Percentiles rank a stretch among this genome's conserved stretches.
Evolutionary conservation across 2,113 vertebrate genomes (phyloP).

Genomic region (Corynorhinus townsendii): DNA sequence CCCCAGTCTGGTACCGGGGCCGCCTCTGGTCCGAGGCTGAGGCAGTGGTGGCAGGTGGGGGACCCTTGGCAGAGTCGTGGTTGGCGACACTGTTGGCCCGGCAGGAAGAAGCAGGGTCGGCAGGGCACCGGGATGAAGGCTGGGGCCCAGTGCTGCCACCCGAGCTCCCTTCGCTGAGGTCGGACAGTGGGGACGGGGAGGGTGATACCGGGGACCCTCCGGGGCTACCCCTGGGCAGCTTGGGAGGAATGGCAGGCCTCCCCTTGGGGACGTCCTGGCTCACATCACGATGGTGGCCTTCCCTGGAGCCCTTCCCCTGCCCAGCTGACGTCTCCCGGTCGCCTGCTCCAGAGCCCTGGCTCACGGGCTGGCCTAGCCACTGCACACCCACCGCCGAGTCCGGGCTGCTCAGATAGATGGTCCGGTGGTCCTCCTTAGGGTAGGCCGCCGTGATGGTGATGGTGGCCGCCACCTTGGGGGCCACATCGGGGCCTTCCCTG

Average conservation of each 20-base stretch:
- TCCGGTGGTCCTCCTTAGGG: conserved; percentile 89
- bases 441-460: conserved; percentile 92
- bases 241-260: conserved; percentile 91
- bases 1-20: conserved; percentile 79
- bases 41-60: not conserved
- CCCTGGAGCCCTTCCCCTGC: conserved; percentile 1
- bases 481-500: conserved; percentile 69
- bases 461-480: conserved; percentile 81
- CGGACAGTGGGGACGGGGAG: not conserved
- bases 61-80: conserved; percentile 62
- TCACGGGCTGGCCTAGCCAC: conserved; percentile 79
- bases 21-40: conserved; percentile 78
- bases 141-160: conserved; percentile 32
- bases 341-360: not conserved
- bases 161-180: conserved; percentile 40
- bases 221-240: conserved; percentile 76
- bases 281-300: not conserved
- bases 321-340: not conserved
- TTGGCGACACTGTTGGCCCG: not conserved
- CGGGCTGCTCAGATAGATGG: conserved; percentile 94
- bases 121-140: conserved; percentile 44
- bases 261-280: not conserved
- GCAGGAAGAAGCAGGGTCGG: conserved; percentile 47
- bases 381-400: conserved; percentile 94
- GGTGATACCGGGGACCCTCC: conserved; percentile 36